A percentile compares a stretch with the other conserved stretches of the same genome.
These are phyloP conservation scores for Portevinia maculata DNA, from an alignment of 2,888 invertebrate genomes.

Conservation along the genomic window DNA sequence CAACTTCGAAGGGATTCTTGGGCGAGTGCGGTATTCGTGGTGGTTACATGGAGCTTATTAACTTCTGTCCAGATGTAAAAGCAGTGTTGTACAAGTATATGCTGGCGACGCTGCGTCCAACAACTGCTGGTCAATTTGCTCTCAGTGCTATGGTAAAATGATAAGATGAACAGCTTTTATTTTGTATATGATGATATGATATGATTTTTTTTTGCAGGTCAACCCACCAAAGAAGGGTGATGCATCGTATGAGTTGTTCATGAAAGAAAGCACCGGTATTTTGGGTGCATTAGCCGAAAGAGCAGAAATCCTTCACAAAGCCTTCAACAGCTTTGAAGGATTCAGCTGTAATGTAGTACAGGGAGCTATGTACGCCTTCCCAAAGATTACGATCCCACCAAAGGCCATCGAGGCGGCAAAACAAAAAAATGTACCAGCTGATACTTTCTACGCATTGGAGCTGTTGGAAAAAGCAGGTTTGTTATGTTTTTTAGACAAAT, in stretches of 20 bases:
- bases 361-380: conserved; percentile 99
- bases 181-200: no score
- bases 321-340: conserved; percentile 95
- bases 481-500: no score
- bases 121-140: conserved; percentile 94
- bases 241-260: conserved; percentile 92
- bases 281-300: conserved; percentile 89
- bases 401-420: conserved; percentile 94
- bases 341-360: conserved; percentile 92
- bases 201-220: conserved; percentile 75
- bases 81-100: conserved; percentile 93
- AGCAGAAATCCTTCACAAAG: conserved; percentile 92
- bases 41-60: conserved; percentile 96
- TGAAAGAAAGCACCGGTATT: conserved; percentile 89
- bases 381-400: conserved; percentile 90
- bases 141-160: conserved; percentile 92
- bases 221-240: conserved; percentile 94
- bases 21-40: conserved; percentile 98
- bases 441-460: conserved; percentile 96
- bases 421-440: conserved; percentile 88
- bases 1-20: conserved; percentile 97
- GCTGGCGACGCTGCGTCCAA: conserved; percentile 97
- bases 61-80: conserved; percentile 92
- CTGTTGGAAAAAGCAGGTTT: conserved; percentile 92
- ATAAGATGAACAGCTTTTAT: not conserved